Evolutionary conservation across 2,888 invertebrate species (phyloP), one percentile per base, ranked within the genome.

Genomic region (Salticus scenicus): DNA sequence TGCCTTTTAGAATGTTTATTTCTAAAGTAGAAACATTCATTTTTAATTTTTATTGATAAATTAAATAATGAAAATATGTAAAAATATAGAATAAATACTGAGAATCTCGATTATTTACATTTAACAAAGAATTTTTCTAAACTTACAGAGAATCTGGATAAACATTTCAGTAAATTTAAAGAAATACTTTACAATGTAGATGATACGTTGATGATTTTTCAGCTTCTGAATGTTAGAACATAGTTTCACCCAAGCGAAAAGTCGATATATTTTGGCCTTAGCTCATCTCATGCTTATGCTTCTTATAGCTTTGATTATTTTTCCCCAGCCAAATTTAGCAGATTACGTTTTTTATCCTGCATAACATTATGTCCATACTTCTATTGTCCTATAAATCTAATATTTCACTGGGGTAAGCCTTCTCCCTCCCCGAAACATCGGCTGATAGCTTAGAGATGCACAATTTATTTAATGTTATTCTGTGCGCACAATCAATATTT

Each of bases 261-360:
- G n/a, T 72, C 57, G n/a, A 72, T 72, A 72, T 57, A 72, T 72
- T n/a, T 42, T 72, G 72, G 31, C 72, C 72, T 57, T 72, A 57
- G 51, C n/a, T 28, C 57, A n/a, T 31, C 41, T 42, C 27, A n/a
- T n/a, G n/a, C 27, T 37, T 37, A 7, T 10, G 10, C 57, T 47
- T 47, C 57, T 24, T 24, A 17, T 24, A 72, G 30, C 51, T 33
- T 28, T 57, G n/a, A 57, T 33, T 57, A 20, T 57, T 72, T 42
- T 12, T 31, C 27, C 30, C 51, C 42, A 10, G 14, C 57, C 31
- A 69, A 69, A 69, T 69, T 69, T 69, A 17, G 41, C 69, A 31
- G 69, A 41, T 41, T 14, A 14, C 69, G 37, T 28, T 57, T 51
- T 72, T 31, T 57, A 57, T 57, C 57, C 20, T 57, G 42, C 10